Conservation (phyloP, 2,113 vertebrate species). For the Buteo buteo region DNA sequence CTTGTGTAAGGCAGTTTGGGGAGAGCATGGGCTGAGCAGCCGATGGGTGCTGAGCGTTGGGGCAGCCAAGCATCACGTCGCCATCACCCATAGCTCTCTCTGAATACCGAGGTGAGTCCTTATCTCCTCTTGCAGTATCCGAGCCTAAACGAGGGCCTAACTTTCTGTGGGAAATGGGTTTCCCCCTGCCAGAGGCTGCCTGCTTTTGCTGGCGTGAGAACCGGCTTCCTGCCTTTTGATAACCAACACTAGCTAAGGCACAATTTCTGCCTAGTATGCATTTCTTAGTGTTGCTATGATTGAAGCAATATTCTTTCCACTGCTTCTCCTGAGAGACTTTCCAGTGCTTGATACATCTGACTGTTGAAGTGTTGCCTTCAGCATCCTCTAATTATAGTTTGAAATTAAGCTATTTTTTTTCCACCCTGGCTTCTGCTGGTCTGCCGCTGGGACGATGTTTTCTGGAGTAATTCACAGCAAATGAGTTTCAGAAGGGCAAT, state of each 20-base stretch:
- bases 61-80: accelerated
- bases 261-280: background rate
- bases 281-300: background rate
- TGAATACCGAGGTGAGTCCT: background rate
- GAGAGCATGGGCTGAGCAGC: background rate
- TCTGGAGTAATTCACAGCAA: background rate
- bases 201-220: background rate
- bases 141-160: background rate
- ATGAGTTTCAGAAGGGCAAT: slow-evolving; percentile 24
- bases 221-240: background rate
- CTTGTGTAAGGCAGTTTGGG: slow-evolving; percentile 39
- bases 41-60: accelerated
- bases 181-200: background rate
- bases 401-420: background rate
- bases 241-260: background rate
- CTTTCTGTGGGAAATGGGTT: background rate
- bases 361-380: slow-evolving; percentile 32
- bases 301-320: slow-evolving; percentile 36
- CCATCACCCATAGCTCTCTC: background rate
- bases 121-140: background rate
- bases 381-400: background rate
- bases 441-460: background rate
- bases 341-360: background rate
- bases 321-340: slow-evolving; percentile 23
- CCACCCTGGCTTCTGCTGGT: background rate